Evolutionary conservation across 2,113 vertebrate species (phyloP).

Genomic region (Scopus umbretta): DNA sequence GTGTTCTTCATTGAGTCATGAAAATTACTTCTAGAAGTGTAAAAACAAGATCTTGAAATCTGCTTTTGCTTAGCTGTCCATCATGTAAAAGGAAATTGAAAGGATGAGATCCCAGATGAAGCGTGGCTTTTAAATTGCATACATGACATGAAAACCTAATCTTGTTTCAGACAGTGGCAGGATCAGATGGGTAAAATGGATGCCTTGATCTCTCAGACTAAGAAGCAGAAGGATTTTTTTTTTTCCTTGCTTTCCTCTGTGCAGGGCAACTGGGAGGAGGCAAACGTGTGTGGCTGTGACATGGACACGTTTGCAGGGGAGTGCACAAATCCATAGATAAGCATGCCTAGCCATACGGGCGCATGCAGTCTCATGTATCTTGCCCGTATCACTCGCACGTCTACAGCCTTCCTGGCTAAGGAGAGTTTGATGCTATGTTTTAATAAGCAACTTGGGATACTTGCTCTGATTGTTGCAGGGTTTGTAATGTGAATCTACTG

Average conservation of each 20-base stretch:
- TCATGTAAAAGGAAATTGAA: neutral
- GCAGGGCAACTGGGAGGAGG: neutral
- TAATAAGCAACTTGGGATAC: neutral
- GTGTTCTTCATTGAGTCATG: neutral
- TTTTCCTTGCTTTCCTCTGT: neutral
- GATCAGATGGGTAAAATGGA: neutral
- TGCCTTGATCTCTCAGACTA: neutral
- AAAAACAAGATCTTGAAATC: neutral
- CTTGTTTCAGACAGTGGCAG: neutral
- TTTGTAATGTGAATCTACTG: neutral
- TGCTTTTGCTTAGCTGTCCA: neutral
- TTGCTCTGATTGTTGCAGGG: neutral
- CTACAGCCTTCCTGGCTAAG: neutral
- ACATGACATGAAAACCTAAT: neutral
- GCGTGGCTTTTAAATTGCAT: neutral
- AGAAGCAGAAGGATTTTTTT: neutral
- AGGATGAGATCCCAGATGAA: neutral
- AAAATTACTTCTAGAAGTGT: neutral
- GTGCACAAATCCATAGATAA: fast-evolving
- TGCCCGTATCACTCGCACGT: fast-evolving
- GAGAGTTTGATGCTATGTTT: neutral
- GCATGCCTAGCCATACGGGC: fast-evolving
- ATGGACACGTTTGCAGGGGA: fast-evolving
- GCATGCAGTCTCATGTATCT: fast-evolving
- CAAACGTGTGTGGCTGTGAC: neutral